Evolutionary conservation across 2,113 vertebrate species (phyloP).

Genomic region (Percina caprodes): DNA sequence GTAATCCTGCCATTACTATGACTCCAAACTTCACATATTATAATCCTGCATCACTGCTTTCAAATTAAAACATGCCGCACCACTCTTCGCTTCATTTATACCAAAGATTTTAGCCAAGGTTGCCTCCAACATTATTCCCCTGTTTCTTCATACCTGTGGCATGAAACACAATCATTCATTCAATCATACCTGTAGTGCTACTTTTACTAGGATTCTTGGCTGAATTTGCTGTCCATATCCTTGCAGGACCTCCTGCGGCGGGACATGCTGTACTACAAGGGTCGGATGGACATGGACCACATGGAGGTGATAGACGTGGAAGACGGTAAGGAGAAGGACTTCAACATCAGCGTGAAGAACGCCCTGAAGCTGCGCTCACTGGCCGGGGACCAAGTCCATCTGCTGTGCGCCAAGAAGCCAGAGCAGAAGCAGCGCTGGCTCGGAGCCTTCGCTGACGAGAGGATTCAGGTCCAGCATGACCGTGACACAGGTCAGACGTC

Average conservation of each 20-base stretch:
- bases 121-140: background rate
- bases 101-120: background rate
- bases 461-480: constrained; percentile 92
- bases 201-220: background rate
- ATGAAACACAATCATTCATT: background rate
- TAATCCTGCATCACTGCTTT: background rate
- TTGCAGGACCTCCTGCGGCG: constrained; percentile 92
- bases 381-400: constrained; percentile 84
- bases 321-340: constrained; percentile 94
- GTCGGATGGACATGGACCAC: constrained; percentile 90
- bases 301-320: constrained; percentile 92
- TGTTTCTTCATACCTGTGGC: background rate
- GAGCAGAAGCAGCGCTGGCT: constrained; percentile 96
- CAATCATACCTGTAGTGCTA: background rate
- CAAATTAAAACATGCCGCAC: background rate
- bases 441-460: constrained; percentile 91
- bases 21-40: background rate
- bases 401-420: constrained; percentile 94
- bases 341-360: constrained; percentile 92
- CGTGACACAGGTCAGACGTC: constrained; percentile 88
- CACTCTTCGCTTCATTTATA: background rate
- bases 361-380: constrained; percentile 87
- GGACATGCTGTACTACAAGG: constrained; percentile 96
- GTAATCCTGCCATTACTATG: too few relatives aligned
- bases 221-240: background rate